Evolutionary conservation across 2,888 invertebrate genomes (phyloP), one percentile per base, ranked within the genome.

Genomic region (Deilephila porcellus): DNA sequence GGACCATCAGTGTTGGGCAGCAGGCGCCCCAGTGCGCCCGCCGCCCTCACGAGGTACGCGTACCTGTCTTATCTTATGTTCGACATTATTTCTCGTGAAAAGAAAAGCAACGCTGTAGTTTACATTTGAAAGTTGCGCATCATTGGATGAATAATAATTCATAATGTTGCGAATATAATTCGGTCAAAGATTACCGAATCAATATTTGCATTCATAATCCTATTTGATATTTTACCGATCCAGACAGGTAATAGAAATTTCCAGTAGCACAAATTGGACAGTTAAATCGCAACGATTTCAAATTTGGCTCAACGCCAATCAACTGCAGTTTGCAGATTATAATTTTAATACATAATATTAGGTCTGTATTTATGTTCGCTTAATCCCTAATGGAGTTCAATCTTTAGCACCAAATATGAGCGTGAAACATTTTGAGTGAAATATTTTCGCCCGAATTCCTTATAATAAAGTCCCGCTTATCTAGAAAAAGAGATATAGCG

Each of bases 221-320:
- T 62, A 29, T 70, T 60, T 32, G 19, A 71, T 34, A 71, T 71
- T 71, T 59, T 59, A 71, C 25, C 17, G 37, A 25, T 67, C 52
- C 17, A 52, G 67, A 52, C 34, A 59, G 74, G 72, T 76, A 74
- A 74, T 73, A 75, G 73, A 74, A 78, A 75, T 77, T 75, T 75
- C 73, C 74, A 74, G 73, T 74, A 75, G 76, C 74, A 76, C 77
- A 80, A 80, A 79, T 79, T 80, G 79, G 75, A 79, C 76, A 80
- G 79, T 79, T 80, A 82, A 78, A 78, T 81, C 80, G 75, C 75
- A 77, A 76, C 78, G 75, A 76, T 77, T 81, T 78, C 78, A 78
- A 80, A 80, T 76, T 78, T 83, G 81, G 83, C 81, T 64, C 70
- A 75, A 73, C 71, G 79, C 81, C 82, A 83, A 77, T 74, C 78